A percentile compares a stretch with the other conserved stretches of the same genome.
Evolutionary conservation across 2,113 vertebrate genomes (phyloP).

Genomic region (Lycaon pictus): DNA sequence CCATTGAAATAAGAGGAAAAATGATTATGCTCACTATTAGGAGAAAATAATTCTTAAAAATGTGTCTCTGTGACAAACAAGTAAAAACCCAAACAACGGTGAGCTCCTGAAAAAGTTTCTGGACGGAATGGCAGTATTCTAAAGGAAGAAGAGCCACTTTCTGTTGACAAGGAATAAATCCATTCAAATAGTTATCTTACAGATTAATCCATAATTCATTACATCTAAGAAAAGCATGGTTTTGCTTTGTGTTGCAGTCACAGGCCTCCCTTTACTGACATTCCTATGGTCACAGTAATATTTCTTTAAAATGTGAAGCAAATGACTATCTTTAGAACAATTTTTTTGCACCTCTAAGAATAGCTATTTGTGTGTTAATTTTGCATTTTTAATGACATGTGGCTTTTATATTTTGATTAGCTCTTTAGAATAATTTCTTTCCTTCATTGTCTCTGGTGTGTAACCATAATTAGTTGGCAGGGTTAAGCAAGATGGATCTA

Average conservation of each 20-base stretch:
- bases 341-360: slow-evolving; percentile 53
- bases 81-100: slow-evolving; percentile 48
- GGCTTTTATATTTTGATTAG: slow-evolving; percentile 79
- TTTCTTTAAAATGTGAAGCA: slow-evolving; percentile 67
- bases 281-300: slow-evolving; percentile 29
- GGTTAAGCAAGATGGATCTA: background rate
- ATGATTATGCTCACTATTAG: slow-evolving; percentile 85
- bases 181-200: background rate
- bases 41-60: slow-evolving; percentile 83
- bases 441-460: slow-evolving; percentile 57
- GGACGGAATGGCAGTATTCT: slow-evolving; percentile 40
- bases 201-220: slow-evolving; percentile 35
- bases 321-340: slow-evolving; percentile 71
- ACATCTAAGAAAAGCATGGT: background rate
- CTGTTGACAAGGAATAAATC: slow-evolving; percentile 39
- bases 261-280: background rate
- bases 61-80: slow-evolving; percentile 63
- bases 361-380: slow-evolving; percentile 71
- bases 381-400: slow-evolving; percentile 74
- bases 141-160: background rate
- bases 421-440: slow-evolving; percentile 78
- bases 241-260: background rate
- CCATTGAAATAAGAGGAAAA: slow-evolving; percentile 82
- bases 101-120: slow-evolving; percentile 54
- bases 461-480: slow-evolving; percentile 64